Percentiles rank a stretch among this genome's conserved stretches.
Conservation (phyloP, 2,113 vertebrate species). For the Leucoraja erinaceus region DNA sequence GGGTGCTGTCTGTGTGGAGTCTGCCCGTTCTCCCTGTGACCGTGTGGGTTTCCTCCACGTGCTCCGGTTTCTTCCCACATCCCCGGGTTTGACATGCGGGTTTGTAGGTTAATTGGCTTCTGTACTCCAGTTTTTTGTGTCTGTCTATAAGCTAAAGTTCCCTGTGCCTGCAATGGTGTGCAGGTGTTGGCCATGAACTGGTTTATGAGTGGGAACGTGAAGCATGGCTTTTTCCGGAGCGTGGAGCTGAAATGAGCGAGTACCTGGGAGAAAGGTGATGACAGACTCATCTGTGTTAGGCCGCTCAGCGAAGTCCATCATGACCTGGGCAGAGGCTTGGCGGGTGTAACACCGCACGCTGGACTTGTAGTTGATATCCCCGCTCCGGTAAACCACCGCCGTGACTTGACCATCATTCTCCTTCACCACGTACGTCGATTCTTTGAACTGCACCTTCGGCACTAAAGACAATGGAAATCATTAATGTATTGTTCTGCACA, state of each 20-base stretch:
- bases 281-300: slow-evolving; percentile 80
- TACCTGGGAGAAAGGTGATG: slow-evolving; percentile 81
- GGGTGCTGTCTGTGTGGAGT: too few relatives aligned
- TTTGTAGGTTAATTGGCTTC: too few relatives aligned
- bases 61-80: too few relatives aligned
- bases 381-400: slow-evolving; percentile 69
- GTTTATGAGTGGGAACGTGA: background rate
- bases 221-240: background rate
- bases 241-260: background rate
- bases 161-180: background rate
- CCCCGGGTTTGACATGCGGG: too few relatives aligned
- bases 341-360: slow-evolving; percentile 86
- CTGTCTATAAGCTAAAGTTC: too few relatives aligned
- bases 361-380: slow-evolving; percentile 70
- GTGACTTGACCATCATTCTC: slow-evolving; percentile 71
- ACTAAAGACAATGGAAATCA: slow-evolving; percentile 51
- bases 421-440: slow-evolving; percentile 60
- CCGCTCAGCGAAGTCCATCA: slow-evolving; percentile 87
- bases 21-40: too few relatives aligned
- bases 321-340: slow-evolving; percentile 87
- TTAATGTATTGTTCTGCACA: background rate
- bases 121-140: too few relatives aligned
- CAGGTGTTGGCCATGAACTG: background rate
- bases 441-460: slow-evolving; percentile 85
- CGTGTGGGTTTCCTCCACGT: too few relatives aligned